Base-by-base conservation (phyloP, 2,888 invertebrate genomes). In the Hydrotaea diabolus region DNA sequence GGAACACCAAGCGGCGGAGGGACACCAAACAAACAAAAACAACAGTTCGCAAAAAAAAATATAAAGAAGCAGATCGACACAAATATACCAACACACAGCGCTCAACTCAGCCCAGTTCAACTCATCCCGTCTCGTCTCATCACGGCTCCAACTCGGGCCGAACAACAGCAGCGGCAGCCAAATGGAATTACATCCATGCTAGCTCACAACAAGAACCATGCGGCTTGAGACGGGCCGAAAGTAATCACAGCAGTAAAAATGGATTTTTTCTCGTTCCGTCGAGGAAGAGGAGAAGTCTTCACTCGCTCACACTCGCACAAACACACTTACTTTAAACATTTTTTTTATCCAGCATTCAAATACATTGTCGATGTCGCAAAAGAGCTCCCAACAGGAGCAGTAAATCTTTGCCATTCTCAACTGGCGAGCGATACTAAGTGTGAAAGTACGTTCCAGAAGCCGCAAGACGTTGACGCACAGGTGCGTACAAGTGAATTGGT, bases 141-240 rank as follows among this genome's bases (percentile, higher is more conserved):
- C 36, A 17, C 77, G 69, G 19, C 31, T 21, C 13, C 43, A 46
- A 2, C 23, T 59, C 59, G 26, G 31, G 31, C 17, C 17, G 36
- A 17, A 7, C 11, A 15, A 31, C 23, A 53, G 8, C 71, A 71
- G 23, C 73, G 55, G 15, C 66, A 21, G 15, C 57, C 59, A 55
- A 49, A 72, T 55, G 4, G 59, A 39, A 74, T 59, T 74, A 74
- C 46, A 74, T 55, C 73, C 39, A 73, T 2, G 71, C 21, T 17
- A 43, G 39, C 39, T 53, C 79, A 59, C 73, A 76, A 73, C 49
- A 80, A 80, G 57, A 80, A 80, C 77, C 80, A 72, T 46, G 57
- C 76, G 72, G 83, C 80, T 83, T 83, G 80, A 83, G 80, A 83
- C 83, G 74, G 55, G 39, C 31, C 46, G 11, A 80, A 80, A 83